Base-by-base conservation (phyloP, 2,113 vertebrate genomes). In the Lophius piscatorius region DNA sequence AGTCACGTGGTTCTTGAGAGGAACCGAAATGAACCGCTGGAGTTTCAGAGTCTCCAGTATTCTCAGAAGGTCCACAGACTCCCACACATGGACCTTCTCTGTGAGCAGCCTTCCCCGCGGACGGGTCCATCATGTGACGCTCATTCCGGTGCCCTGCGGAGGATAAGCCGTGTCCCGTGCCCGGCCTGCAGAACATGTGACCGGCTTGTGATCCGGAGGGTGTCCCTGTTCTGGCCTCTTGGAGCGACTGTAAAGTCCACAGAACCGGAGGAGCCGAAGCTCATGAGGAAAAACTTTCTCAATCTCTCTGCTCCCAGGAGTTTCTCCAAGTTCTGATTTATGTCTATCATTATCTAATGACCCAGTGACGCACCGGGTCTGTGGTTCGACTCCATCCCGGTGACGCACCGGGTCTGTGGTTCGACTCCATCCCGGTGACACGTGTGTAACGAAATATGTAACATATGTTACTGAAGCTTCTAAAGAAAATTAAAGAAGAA, bases 101-200 rank as follows among this genome's bases (percentile, higher is more conserved):
- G 16, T 35, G 23, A 54, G 63, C 42, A 57, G 63, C 29, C 29
- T 7, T 8, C 62, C 90, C 76, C 31, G 61, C 20, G 41, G 83
- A 63, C 72, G 39, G 49, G 35, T 87, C 68, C 42, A 76, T 82
- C 90, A 82, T 89, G 76, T 90, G 91, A 90, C 46, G 81, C 44
- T 81, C 86, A 89, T 88, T 85, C 81, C 67, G 66, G 58, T 68
- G 74, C 68, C 79, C 72, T 76, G 60, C 62, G 63, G 42, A 34
- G 72, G 84, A 87, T 92, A 88, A 91, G 81, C 87, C 54, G 57
- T 60, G 83, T 48, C 89, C 84, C 87, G 81, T 91, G 89, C 80
- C 78, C 33, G 66, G 57, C n/a, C 63, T 28, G 14, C 18, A 21
- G 61, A 28, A 67, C 91, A 90, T 92, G 90, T 91, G 90, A 92